phyloP scores from a whole-genome alignment of 2,888 invertebrate species.

The Bembecia ichneumoniformis region DNA sequence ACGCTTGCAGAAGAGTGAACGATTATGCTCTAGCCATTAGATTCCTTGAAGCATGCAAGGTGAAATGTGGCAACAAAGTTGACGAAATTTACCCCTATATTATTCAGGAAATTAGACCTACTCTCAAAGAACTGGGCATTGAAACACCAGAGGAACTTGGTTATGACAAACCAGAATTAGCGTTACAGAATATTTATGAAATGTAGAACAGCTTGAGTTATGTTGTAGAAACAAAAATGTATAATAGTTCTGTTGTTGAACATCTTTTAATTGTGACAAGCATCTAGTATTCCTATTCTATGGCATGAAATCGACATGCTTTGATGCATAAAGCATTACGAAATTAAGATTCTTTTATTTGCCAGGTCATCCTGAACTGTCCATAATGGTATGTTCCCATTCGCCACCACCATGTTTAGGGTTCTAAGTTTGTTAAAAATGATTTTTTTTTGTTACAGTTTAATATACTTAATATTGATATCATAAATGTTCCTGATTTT shows the following conservation, averaged over 20 bases:
- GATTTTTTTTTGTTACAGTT: too few species aligned
- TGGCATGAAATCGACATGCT: slow-evolving; percentile 34
- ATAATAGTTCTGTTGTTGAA: slow-evolving; percentile 57
- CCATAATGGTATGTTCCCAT: too few species aligned
- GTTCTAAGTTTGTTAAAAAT: too few species aligned
- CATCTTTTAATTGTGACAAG: slow-evolving; percentile 42
- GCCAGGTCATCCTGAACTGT: neutral
- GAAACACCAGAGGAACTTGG: slow-evolving; percentile 96
- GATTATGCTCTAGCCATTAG: slow-evolving; percentile 94
- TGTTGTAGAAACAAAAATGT: slow-evolving; percentile 52
- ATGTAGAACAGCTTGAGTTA: slow-evolving; percentile 56
- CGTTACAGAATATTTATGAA: slow-evolving; percentile 81
- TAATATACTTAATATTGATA: too few species aligned
- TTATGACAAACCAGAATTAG: slow-evolving; percentile 96
- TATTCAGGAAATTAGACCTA: slow-evolving; percentile 91
- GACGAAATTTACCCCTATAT: slow-evolving; percentile 89
- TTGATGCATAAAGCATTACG: slow-evolving; percentile 51
- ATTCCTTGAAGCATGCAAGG: slow-evolving; percentile 92
- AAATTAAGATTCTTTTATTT: slow-evolving; percentile 36
- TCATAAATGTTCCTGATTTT: too few species aligned
- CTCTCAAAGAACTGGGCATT: slow-evolving; percentile 93
- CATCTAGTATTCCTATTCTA: slow-evolving; percentile 35
- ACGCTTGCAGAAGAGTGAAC: slow-evolving; percentile 93
- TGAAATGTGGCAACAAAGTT: slow-evolving; percentile 84
- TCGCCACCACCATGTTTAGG: too few species aligned